A percentile compares a stretch with the other conserved stretches of the same genome.
These are phyloP conservation scores for Steromphala cineraria DNA, from an alignment of 2,888 invertebrate genomes.

Conservation along the genomic window DNA sequence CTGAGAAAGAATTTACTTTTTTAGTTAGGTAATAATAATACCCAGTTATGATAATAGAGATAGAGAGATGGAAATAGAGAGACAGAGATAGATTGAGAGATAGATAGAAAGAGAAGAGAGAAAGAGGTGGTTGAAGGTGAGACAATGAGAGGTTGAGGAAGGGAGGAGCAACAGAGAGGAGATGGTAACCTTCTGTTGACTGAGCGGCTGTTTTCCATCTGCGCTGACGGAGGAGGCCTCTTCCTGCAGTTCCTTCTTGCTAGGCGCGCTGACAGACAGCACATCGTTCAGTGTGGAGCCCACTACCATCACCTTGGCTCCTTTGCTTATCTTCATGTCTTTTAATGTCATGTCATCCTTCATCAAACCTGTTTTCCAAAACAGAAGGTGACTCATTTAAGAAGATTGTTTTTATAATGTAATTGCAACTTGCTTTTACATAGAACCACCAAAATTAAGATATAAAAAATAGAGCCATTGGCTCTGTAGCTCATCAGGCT, in stretches of 20 bases:
- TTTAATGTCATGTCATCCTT: slow-evolving; percentile 87
- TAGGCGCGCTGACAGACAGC: slow-evolving; percentile 86
- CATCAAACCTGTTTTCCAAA: slow-evolving; percentile 81
- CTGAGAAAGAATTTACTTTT: too few relatives aligned
- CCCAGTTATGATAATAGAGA: too few relatives aligned
- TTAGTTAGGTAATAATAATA: too few relatives aligned
- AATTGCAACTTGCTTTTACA: too few relatives aligned
- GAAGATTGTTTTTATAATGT: too few relatives aligned
- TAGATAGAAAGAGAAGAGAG: background rate
- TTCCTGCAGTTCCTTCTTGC: slow-evolving; percentile 70
- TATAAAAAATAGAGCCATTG: too few relatives aligned
- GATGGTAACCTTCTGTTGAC: slow-evolving; percentile 76
- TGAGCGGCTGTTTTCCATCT: slow-evolving; percentile 75
- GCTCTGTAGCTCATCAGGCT: too few relatives aligned
- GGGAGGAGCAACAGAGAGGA: background rate
- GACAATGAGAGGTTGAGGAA: background rate
- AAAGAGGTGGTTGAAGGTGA: background rate
- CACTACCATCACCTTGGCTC: slow-evolving; percentile 91
- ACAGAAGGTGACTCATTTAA: too few relatives aligned
- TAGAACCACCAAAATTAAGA: too few relatives aligned
- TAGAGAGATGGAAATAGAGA: background rate
- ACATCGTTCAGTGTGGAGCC: slow-evolving; percentile 92
- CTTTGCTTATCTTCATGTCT: slow-evolving; percentile 86
- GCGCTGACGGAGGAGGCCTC: slow-evolving; percentile 64
- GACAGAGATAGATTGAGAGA: background rate